phyloP scores from a whole-genome alignment of 1,140 invertebrate genomes.

The Littorina saxatilis region DNA sequence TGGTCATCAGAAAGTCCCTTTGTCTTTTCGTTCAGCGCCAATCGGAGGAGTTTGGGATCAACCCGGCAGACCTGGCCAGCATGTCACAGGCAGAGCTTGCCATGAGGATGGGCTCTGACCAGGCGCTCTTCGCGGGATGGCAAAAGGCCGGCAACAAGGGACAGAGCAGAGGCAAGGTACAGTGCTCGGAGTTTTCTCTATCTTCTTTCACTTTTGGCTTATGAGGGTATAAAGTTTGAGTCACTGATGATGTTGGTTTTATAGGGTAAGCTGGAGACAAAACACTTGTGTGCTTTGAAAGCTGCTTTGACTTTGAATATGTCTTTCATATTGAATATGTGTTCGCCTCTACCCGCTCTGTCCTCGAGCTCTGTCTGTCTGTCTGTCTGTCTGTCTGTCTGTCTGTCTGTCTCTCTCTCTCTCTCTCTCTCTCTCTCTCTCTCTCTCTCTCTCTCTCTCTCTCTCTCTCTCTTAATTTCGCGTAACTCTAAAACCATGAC shows the following conservation, averaged over 20 bases:
- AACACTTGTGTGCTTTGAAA: too few species aligned
- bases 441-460: too few species aligned
- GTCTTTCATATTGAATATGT: neutral
- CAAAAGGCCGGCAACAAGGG: constrained; percentile 58
- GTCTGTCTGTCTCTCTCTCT: constrained; percentile 6
- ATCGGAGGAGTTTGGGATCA: constrained; percentile 65
- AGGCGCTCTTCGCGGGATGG: constrained; percentile 49
- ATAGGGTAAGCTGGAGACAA: too few species aligned
- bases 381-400: constrained; percentile 38
- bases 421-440: too few species aligned
- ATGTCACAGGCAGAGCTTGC: constrained; percentile 72
- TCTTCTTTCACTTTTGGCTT: constrained; percentile 10
- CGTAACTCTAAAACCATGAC: too few species aligned
- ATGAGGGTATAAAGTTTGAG: neutral
- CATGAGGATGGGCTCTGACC: constrained; percentile 66
- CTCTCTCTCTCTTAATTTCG: too few species aligned
- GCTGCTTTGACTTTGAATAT: too few species aligned
- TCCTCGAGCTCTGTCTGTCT: constrained; percentile 5
- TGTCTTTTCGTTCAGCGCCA: constrained; percentile 59
- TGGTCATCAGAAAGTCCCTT: too few species aligned
- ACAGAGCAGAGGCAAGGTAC: constrained; percentile 52
- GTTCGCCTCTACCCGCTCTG: neutral
- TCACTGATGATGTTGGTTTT: neutral
- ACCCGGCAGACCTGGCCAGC: constrained; percentile 61
- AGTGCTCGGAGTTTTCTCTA: neutral